Evolutionary conservation across 2,113 vertebrate species (phyloP), one percentile per base, ranked within the genome.

Genomic region (Gyps fulvus): DNA sequence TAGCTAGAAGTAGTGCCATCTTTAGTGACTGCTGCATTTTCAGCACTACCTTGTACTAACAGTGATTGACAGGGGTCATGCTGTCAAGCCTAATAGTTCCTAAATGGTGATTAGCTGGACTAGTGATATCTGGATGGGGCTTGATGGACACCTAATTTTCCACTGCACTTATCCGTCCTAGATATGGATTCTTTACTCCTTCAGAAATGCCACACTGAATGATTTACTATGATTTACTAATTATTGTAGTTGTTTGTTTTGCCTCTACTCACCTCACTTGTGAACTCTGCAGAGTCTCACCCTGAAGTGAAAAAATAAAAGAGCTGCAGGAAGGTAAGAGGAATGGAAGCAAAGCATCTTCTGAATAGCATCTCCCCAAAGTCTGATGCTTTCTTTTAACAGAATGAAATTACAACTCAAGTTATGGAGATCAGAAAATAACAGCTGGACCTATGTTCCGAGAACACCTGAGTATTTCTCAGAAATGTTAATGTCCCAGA

Each of bases 21-120:
- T 88, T 89, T 59, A 88, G 70, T 81, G 96, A 91, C 87, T 96
- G 91, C 94, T 97, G 84, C 89, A 83, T 96, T 96, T 96, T 96
- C 96, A 96, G 87, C 59, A 36, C 54, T 58, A 26, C 61, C 18
- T 62, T 77, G 66, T 84, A 70, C 42, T 38, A 58, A 8, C 58
- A 77, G 32, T 95, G 87, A 97, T 77, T 95, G 94, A 95, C 82
- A 95, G 70, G 32, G 71, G 73, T 93, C 78, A 85, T 77, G 16
- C 73, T 97, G 93, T 87, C 84, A 90, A 77, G 29, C 34, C 26
- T 89, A 83, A 69, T 83, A 66, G 45, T 40, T 91, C 62, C 54
- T 83, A 85, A 79, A 22, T 77, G 50, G 20, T 80, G 70, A 90
- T 94, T 85, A 95, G 45, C n/a, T 80, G 69, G 31, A 47, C 40